Conservation (phyloP, 2,113 vertebrate genomes). For the Stictonetta naevosa region DNA sequence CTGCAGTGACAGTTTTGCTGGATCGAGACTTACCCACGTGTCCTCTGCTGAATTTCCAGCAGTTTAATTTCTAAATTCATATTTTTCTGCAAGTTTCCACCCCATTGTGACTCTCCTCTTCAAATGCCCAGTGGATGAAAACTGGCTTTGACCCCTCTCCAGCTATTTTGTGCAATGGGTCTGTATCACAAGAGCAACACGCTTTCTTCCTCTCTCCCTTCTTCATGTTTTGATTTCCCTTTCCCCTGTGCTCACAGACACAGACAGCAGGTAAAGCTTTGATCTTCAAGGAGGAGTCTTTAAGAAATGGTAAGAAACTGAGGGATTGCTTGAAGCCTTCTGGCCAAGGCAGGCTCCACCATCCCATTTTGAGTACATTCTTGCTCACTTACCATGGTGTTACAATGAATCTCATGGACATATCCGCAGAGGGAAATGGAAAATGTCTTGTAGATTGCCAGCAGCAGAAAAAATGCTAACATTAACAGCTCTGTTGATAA, state of each 20-base stretch:
- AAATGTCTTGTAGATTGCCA: background rate
- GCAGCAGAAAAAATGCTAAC: background rate
- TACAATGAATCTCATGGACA: background rate
- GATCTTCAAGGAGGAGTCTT: background rate
- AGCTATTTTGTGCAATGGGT: background rate
- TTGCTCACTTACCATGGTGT: accelerated
- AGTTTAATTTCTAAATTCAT: background rate
- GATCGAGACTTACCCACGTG: background rate
- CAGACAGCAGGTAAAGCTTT: background rate
- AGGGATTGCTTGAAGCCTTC: background rate
- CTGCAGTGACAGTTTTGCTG: background rate
- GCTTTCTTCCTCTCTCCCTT: background rate
- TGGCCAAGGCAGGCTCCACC: background rate
- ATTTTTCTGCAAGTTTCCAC: background rate
- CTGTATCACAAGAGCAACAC: background rate
- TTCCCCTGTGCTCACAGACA: background rate
- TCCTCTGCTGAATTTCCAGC: background rate
- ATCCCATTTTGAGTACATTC: background rate
- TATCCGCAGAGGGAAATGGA: background rate
- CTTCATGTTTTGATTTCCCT: background rate
- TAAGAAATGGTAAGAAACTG: background rate
- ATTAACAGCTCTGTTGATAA: constrained; percentile 36
- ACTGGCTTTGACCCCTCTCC: background rate
- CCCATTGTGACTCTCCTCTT: background rate
- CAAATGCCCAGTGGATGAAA: background rate